Base-by-base conservation (phyloP, 2,113 vertebrate genomes). In the Phalacrocorax pelagicus region DNA sequence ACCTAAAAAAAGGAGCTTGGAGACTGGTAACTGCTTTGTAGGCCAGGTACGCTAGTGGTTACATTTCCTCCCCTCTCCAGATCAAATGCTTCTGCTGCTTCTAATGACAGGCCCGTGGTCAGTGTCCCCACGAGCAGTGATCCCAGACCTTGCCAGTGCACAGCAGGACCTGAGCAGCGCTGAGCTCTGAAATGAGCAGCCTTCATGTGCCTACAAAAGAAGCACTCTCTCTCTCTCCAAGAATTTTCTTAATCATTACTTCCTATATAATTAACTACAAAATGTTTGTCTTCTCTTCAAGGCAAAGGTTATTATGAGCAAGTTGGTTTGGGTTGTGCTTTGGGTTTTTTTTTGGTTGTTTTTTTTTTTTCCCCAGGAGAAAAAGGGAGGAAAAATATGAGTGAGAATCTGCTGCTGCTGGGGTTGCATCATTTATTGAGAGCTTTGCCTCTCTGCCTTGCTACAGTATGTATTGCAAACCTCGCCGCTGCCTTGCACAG, bases 11-110 rank as follows among this genome's bases (percentile, higher is more conserved):
- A 65, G 47, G 71, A 91, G 79, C 92, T 96, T 92, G 88, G 91
- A 88, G 93, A 63, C 71, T 58, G 86, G 87, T 84, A 83, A 40
- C 67, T 85, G 95, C 85, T 84, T 58, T 92, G 91, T 92, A 95
- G 96, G 91, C 91, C 94, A 85, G 82, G 94, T 85, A 79, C 20
- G 38, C 47, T 62, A 34, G 55, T 81, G 74, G 67, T 82, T 91
- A 13, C 4, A 2, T 69, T 95, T 89, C 69, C 84, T 91, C 90
- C 72, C 86, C 93, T 84, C 74, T 70, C 51, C 78, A 94, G 80
- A 81, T 92, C 36, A 71, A 86, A 74, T 71, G 52, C 54, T 93
- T 73, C 44, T 89, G 57, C 66, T 88, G 86, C 66, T 94, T 70
- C 36, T 92, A 38, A 47, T 47, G 92, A 77, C 73, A 79, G 81